Conservation (phyloP, 2,797 vertebrate genomes). For the Propithecus perrieri region DNA sequence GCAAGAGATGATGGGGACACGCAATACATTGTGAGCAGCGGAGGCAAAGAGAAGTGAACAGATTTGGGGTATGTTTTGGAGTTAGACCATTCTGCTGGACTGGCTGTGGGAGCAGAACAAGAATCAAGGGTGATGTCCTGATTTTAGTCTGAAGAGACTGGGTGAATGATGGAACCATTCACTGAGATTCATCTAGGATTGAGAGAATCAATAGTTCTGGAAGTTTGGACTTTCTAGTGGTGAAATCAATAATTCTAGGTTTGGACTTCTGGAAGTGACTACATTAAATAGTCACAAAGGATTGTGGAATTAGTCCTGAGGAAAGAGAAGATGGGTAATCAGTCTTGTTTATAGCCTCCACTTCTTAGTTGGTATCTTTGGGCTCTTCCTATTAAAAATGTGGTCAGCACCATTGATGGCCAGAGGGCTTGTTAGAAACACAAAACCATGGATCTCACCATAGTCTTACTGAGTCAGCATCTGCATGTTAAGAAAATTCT, state of each 20-base stretch:
- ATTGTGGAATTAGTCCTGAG: not conserved
- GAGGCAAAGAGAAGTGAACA: not conserved
- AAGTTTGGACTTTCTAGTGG: not conserved
- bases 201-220: not conserved
- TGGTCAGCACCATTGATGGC: not conserved
- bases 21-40: not conserved
- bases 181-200: not conserved
- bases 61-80: not conserved
- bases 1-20: not conserved
- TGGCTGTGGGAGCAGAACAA: not conserved
- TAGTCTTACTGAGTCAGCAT: not conserved
- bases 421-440: not conserved
- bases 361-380: not conserved
- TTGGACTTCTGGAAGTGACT: not conserved
- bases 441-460: not conserved
- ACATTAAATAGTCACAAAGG: not conserved
- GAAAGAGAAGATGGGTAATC: not conserved
- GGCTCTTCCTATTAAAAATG: not conserved
- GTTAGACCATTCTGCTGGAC: not conserved
- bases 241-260: not conserved
- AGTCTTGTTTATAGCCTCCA: not conserved
- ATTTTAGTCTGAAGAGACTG: not conserved
- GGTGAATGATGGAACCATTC: not conserved
- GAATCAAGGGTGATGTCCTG: not conserved
- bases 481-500: not conserved